These are phyloP conservation scores for Caenorhabditis sp. DNA, from an alignment of 2,888 invertebrate species.

Conservation along the genomic window DNA sequence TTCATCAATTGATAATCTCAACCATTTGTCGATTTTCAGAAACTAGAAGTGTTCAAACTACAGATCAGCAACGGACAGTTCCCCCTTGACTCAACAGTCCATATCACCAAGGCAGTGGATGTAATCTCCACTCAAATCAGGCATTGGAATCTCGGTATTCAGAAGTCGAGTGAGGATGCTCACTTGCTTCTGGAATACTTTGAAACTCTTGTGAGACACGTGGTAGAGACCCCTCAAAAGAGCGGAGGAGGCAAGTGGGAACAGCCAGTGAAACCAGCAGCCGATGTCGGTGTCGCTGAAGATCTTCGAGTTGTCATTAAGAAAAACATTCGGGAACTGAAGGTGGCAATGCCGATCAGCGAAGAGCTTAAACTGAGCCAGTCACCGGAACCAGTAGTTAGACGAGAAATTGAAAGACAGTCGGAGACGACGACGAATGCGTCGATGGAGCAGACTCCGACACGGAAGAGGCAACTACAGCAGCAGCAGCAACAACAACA, in stretches of 20 bases:
- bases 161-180: slow-evolving; percentile 11
- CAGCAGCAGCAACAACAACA: too few relatives aligned
- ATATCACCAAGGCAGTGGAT: slow-evolving; percentile 21
- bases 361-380: slow-evolving; percentile 3
- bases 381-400: not conserved
- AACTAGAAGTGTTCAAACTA: slow-evolving; percentile 9
- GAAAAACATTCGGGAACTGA: not conserved
- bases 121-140: slow-evolving; percentile 13
- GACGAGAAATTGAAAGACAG: not conserved
- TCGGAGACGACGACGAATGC: slow-evolving; percentile 9
- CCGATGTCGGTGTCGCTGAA: not conserved
- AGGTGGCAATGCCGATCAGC: not conserved
- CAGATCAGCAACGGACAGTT: slow-evolving; percentile 18
- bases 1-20: not conserved
- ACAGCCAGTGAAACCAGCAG: not conserved
- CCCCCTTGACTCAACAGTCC: slow-evolving; percentile 13
- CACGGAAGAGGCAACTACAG: not conserved
- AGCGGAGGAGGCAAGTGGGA: slow-evolving; percentile 1
- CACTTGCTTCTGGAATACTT: slow-evolving; percentile 3
- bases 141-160: slow-evolving; percentile 9
- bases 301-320: not conserved
- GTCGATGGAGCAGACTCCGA: not conserved
- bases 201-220: slow-evolving; percentile 11
- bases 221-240: not conserved
- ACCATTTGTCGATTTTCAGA: slow-evolving; percentile 19